These are phyloP conservation scores for Drosophila insularis DNA, from an alignment of 1,140 invertebrate species.

Conservation along the genomic window DNA sequence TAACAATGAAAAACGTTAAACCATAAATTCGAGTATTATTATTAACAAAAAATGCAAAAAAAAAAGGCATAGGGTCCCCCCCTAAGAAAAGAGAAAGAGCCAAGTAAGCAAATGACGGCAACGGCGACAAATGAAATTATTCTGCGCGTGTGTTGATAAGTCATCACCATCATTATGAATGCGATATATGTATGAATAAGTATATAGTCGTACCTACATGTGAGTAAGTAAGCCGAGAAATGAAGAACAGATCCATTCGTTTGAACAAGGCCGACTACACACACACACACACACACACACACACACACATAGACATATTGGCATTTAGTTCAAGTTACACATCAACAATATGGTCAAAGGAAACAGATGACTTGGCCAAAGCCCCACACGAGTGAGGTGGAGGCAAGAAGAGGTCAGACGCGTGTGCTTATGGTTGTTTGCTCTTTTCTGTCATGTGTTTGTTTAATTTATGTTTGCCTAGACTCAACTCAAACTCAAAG, in stretches of 20 bases:
- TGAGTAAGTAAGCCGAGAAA: neutral
- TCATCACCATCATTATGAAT: constrained; percentile 8
- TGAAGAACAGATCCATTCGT: constrained; percentile 5
- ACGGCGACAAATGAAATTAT: neutral
- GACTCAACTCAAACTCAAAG: constrained; percentile 16
- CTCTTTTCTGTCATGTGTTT: constrained; percentile 30
- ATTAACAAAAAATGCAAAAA: neutral
- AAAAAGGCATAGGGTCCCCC: too few relatives aligned
- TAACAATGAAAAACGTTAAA: constrained; percentile 4
- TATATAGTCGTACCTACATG: neutral
- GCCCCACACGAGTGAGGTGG: too few relatives aligned
- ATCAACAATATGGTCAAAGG: constrained; percentile 2
- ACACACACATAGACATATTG: neutral
- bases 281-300: neutral
- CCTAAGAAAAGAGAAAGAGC: neutral
- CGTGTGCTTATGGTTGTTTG: constrained; percentile 36
- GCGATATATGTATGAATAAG: neutral
- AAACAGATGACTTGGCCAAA: neutral
- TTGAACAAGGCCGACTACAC: neutral
- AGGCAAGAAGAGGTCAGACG: neutral
- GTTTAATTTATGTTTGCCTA: constrained; percentile 66
- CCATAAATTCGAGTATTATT: constrained; percentile 43
- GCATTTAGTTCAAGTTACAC: constrained; percentile 1
- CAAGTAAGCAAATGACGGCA: constrained; percentile 1
- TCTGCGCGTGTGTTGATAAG: constrained; percentile 44